Base-by-base conservation (phyloP, 1,140 invertebrate genomes). In the Lepidurus packardi region DNA sequence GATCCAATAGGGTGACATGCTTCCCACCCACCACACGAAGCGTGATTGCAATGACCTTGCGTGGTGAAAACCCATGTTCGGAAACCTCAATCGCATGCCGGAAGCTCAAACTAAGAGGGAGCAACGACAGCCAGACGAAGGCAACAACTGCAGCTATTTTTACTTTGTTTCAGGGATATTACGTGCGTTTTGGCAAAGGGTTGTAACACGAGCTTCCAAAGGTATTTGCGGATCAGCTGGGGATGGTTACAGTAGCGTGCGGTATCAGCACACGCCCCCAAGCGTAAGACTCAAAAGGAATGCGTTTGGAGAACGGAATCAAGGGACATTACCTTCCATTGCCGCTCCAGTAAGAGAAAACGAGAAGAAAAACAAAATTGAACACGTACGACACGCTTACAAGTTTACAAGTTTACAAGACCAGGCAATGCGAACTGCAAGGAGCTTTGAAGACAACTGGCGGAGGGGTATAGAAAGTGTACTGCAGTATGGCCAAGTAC, bases 241-340 rank as follows among this genome's bases (percentile, higher is more conserved):
- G 21, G 47, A 65, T 13, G 47, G 47, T 7, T 65, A 10, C 47
- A 65, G 47, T 11, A 13, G 9, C 47, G n/a, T n/a, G n/a, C 2
- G 34, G 53, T 65, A 65, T 21, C 13, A 21, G 13, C 53, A 65
- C 21, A 65, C 53, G 53, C 53, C 53, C 53, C 21, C 10, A 65
- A 9, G 53, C 21, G 53, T 13, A 21, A 65, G 53, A 21, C 53
- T 1, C 53, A 21, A 9, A 65, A n/a, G 8, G 8, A 7, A n/a
- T 7, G 16, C 13, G 45, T n/a, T 7, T 6, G 10, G 16, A 21
- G 13, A 65, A 65, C 53, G 53, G 53, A 65, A 65, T 65, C 53
- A 65, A 65, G 13, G 53, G 53, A 16, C 21, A 13, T n/a, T 65
- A 65, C 53, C 53, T 65, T 65, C 53, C 53, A 65, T 65, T 65